Base-by-base conservation (phyloP, 1,140 invertebrate genomes). In the Lepeophtheirus salmonis region DNA sequence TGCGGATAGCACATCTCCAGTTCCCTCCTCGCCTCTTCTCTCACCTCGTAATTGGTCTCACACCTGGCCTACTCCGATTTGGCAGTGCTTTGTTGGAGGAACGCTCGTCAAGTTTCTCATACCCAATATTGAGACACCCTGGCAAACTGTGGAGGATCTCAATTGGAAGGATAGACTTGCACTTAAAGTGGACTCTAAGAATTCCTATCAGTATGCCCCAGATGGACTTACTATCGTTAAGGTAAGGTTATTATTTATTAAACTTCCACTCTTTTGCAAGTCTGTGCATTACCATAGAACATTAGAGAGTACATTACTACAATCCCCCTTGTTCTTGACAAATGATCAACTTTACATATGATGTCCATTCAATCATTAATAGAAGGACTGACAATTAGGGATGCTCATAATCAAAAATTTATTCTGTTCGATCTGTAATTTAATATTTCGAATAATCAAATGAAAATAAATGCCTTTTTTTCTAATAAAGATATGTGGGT, bases 171-270 rank as follows among this genome's bases (percentile, higher is more conserved):
- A 61, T 25, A 16, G 18, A 22, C 16, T 61, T 13, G 59, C 59
- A 3, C 17, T 24, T 17, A 58, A 58, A 20, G 41, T 58, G 3
- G 59, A 61, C 25, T 52, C 17, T 16, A 20, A 48, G 16, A 54
- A 61, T 24, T 25, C 59, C 16, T 61, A 54, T 25, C 59, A 61
- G 25, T 61, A 61, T 18, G 59, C 59, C 13, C 50, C 59, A 18
- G 50, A 61, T 26, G 59, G 59, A 17, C 59, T 61, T 12, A 61
- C 57, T 23, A 18, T 60, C 16, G 23, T 60, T 13, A 50, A 60
- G 41, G 57, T 60, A 50, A 60, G 22, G 20, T n/a, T n/a, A n/a
- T n/a, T n/a, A n/a, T n/a, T n/a, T n/a, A n/a, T n/a, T n/a, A n/a
- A n/a, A n/a, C n/a, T n/a, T 14, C 16, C 6, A 16, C 50, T 17